Conservation (phyloP, 2,797 vertebrate species). For the Rhinatrema bivittatum region DNA sequence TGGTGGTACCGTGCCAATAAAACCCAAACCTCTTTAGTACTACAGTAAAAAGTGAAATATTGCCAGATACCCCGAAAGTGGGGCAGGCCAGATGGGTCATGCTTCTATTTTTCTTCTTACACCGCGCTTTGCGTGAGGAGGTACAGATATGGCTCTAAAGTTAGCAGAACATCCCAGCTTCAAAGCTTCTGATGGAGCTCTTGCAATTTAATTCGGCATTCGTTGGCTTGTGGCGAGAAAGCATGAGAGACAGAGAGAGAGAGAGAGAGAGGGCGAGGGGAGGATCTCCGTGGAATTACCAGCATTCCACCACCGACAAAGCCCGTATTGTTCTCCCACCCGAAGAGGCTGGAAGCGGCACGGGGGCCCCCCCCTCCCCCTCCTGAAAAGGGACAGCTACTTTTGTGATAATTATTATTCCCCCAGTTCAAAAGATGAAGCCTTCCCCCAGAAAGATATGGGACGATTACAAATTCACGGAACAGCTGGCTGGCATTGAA, state of each 20-base stretch:
- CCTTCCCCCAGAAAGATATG: slow-evolving; percentile 19
- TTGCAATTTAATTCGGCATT: slow-evolving; percentile 4
- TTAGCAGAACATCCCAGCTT: slow-evolving; percentile 18
- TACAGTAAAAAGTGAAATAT: no score
- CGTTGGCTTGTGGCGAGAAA: fast-evolving
- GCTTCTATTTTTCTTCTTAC: no score
- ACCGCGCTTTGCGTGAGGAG: background rate
- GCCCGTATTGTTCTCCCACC: slow-evolving; percentile 33
- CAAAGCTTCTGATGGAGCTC: slow-evolving; percentile 23
- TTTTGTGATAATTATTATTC: slow-evolving; percentile 48
- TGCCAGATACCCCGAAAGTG: no score
- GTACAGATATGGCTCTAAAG: background rate
- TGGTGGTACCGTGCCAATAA: no score
- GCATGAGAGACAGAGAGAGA: no score
- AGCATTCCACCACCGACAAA: slow-evolving; percentile 25
- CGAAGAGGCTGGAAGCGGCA: slow-evolving; percentile 20
- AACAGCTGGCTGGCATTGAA: slow-evolving; percentile 31
- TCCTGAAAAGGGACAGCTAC: slow-evolving; percentile 31
- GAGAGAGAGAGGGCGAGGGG: background rate
- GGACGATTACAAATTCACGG: slow-evolving; percentile 29
- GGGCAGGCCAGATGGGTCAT: no score
- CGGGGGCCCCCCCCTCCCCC: slow-evolving; percentile 32
- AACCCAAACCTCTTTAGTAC: no score
- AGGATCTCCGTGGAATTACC: slow-evolving; percentile 15
- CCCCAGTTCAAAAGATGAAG: slow-evolving; percentile 41